Evolutionary conservation across 2,888 invertebrate genomes (phyloP), one percentile per base, ranked within the genome.

Genomic region (Achlya flavicornis): DNA sequence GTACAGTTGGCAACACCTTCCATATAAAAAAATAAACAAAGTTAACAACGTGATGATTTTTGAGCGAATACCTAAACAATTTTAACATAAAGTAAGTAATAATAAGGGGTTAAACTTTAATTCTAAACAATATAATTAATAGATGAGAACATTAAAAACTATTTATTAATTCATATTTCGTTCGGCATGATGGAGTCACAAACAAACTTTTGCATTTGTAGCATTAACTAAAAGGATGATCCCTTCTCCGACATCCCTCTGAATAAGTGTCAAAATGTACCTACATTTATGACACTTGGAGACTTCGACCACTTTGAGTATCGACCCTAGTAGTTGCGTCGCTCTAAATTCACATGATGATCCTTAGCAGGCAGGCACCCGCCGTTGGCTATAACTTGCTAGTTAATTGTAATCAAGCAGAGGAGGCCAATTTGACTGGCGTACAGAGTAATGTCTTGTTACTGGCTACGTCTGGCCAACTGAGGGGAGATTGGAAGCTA

Each of bases 321-420:
- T 61, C n/a, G 41, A 19, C 35, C 58, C 32, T 57, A 8, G 19
- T 46, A 48, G 61, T 60, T 62, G 59, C 32, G 60, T 60, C 26
- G 68, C 69, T 72, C 72, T 79, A 78, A 79, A 82, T 81, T 80
- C 79, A 80, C 76, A 75, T 76, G 81, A 78, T 78, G 80, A 79
- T 84, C 78, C 79, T 81, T 74, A 74, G 70, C 77, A 74, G 81
- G 82, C 84, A 78, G 79, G 76, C 75, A 60, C 70, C 80, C 74
- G 80, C 83, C 78, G 68, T 67, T 68, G 84, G 85, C 84, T 80
- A 80, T 84, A 81, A 81, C 84, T 82, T 75, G 80, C 78, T 78
- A 78, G 83, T 89, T 89, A 89, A 89, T 89, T 89, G 83, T 88
- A 87, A 88, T 89, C 86, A 85, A 87, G 86, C 78, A 77, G 81